These are phyloP conservation scores for Melospiza melodia DNA, from an alignment of 2,113 vertebrate species.

Conservation along the genomic window DNA sequence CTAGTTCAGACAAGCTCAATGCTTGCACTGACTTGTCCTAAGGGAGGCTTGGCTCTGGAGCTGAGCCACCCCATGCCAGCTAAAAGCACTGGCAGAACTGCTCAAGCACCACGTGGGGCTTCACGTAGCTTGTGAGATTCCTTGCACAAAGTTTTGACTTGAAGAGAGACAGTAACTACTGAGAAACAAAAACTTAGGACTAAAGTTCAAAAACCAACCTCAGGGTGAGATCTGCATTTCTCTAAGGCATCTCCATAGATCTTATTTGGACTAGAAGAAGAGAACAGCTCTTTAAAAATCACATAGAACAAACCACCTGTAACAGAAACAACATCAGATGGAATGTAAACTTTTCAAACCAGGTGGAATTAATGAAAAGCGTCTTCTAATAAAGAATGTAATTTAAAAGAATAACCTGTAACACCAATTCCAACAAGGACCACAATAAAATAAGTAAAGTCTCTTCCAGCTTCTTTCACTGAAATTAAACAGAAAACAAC, in stretches of 20 bases:
- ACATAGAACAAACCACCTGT: slow-evolving; percentile 91
- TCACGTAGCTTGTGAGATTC: rapidly evolving
- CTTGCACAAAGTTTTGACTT: neutral
- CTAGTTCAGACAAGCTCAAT: neutral
- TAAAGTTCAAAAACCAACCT: slow-evolving; percentile 77
- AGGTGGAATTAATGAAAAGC: neutral
- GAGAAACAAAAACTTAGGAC: neutral
- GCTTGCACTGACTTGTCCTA: neutral
- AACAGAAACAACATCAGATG: slow-evolving; percentile 48
- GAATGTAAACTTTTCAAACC: neutral
- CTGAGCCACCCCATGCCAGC: neutral
- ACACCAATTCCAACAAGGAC: slow-evolving; percentile 88
- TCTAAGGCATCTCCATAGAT: slow-evolving; percentile 90
- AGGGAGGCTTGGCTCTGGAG: neutral
- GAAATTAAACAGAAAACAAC: slow-evolving; percentile 53
- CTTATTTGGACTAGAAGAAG: slow-evolving; percentile 91
- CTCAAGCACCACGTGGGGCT: rapidly evolving
- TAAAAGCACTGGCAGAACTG: neutral
- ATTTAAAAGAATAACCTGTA: slow-evolving; percentile 81
- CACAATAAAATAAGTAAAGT: slow-evolving; percentile 90
- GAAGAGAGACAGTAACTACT: neutral
- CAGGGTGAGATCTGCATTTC: slow-evolving; percentile 87
- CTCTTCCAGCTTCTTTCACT: slow-evolving; percentile 92
- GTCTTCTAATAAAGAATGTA: neutral
- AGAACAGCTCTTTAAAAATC: slow-evolving; percentile 93